Percentiles rank a stretch among this genome's conserved stretches.
Conservation (phyloP, 2,888 invertebrate genomes). For the Drosophila flavopinicola region DNA sequence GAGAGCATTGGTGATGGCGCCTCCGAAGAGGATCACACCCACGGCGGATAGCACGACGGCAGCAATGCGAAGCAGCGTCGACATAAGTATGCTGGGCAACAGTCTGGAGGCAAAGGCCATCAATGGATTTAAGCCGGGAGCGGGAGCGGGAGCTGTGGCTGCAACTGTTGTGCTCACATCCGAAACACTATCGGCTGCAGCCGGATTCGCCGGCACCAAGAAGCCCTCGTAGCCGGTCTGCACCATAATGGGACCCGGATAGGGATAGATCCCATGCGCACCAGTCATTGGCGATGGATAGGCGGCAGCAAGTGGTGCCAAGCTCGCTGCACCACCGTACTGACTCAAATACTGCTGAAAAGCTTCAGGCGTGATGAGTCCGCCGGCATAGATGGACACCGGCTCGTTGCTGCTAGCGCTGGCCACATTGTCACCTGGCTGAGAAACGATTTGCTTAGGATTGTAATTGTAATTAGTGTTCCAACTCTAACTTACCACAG, state of each 20-base stretch:
- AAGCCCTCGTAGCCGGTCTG: conserved; percentile 85
- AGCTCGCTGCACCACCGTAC: conserved; percentile 75
- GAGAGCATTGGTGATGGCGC: conserved; percentile 85
- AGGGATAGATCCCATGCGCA: conserved; percentile 71
- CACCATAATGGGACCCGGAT: conserved; percentile 80
- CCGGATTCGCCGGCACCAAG: conserved; percentile 78
- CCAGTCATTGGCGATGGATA: conserved; percentile 63
- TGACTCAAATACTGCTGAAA: conserved; percentile 83
- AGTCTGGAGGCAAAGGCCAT: conserved; percentile 69
- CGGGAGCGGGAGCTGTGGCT: conserved; percentile 10
- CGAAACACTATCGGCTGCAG: conserved; percentile 34
- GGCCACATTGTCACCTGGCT: conserved; percentile 67
- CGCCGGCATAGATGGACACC: conserved; percentile 69
- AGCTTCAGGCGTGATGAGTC: conserved; percentile 80
- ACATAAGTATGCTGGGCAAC: conserved; percentile 76
- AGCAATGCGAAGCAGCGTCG: conserved; percentile 84
- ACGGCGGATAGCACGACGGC: conserved; percentile 84
- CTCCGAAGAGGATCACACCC: conserved; percentile 85
- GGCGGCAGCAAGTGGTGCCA: conserved; percentile 54
- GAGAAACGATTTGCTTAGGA: neutral
- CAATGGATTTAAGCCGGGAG: conserved; percentile 42
- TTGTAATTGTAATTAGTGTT: too few species aligned
- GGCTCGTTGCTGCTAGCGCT: conserved; percentile 79
- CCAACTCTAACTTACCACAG: conserved; percentile 38
- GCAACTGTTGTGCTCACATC: conserved; percentile 42